Conservation (phyloP, 2,113 vertebrate genomes). For the Siniperca chuatsi region DNA sequence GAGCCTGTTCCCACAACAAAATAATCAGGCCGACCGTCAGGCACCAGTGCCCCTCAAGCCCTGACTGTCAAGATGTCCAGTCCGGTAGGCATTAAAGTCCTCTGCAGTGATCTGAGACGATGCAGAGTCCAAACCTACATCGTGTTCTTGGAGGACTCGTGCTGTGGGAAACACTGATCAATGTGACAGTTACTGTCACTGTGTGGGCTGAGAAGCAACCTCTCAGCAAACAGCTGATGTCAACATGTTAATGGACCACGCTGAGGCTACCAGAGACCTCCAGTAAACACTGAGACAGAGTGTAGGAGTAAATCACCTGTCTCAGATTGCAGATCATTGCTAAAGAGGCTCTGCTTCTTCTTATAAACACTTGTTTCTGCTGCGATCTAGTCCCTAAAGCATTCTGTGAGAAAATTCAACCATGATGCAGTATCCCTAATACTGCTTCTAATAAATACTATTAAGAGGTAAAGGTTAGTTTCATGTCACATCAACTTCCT, state of each 20-base stretch:
- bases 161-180: slow-evolving; percentile 6
- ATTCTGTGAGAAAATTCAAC: background rate
- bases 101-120: background rate
- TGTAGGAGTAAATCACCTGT: background rate
- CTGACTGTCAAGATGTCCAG: background rate
- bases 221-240: slow-evolving; percentile 57
- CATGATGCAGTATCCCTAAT: background rate
- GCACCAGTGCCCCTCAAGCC: background rate
- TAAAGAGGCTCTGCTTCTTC: background rate
- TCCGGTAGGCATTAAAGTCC: slow-evolving; percentile 17
- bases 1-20: background rate
- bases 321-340: background rate
- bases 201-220: slow-evolving; percentile 14
- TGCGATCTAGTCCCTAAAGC: background rate
- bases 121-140: slow-evolving; percentile 32
- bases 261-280: background rate
- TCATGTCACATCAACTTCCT: background rate
- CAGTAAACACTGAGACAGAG: background rate
- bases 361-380: background rate
- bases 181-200: slow-evolving; percentile 51
- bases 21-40: background rate
- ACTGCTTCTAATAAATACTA: background rate
- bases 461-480: background rate
- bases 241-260: slow-evolving; percentile 15
- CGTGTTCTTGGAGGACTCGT: background rate